Conservation (phyloP, 2,113 vertebrate species). For the Symphodus melops region DNA sequence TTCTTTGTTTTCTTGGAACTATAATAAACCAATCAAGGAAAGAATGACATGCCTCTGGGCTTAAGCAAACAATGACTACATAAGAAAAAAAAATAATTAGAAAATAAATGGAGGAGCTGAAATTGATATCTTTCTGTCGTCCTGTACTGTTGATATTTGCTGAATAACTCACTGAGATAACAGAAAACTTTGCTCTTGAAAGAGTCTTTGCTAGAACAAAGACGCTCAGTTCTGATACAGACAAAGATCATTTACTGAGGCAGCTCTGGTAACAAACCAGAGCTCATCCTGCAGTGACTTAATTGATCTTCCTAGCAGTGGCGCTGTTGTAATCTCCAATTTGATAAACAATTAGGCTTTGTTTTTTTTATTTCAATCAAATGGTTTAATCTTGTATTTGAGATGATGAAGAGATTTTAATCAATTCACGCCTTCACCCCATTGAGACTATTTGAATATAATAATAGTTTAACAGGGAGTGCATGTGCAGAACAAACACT, state of each 20-base stretch:
- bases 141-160: not conserved
- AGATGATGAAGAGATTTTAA: constrained; percentile 35
- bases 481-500: not conserved
- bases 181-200: constrained; percentile 21
- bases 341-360: constrained; percentile 32
- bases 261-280: constrained; percentile 50
- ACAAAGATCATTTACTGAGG: constrained; percentile 51
- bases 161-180: constrained; percentile 3
- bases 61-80: constrained; percentile 4
- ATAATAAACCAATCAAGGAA: constrained; percentile 1
- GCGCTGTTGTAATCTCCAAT: constrained; percentile 17
- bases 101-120: not conserved
- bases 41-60: not conserved
- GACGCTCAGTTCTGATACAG: constrained; percentile 26
- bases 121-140: too few species aligned
- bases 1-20: not conserved
- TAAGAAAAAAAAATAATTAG: not conserved
- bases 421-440: not conserved
- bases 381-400: constrained; percentile 30
- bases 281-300: constrained; percentile 44
- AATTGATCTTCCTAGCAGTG: constrained; percentile 34
- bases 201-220: constrained; percentile 7
- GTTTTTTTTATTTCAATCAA: constrained; percentile 35
- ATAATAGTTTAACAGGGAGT: not conserved
- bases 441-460: constrained; percentile 2